These are phyloP conservation scores for Cybosia mesomella DNA, from an alignment of 2,888 invertebrate genomes.

Conservation along the genomic window DNA sequence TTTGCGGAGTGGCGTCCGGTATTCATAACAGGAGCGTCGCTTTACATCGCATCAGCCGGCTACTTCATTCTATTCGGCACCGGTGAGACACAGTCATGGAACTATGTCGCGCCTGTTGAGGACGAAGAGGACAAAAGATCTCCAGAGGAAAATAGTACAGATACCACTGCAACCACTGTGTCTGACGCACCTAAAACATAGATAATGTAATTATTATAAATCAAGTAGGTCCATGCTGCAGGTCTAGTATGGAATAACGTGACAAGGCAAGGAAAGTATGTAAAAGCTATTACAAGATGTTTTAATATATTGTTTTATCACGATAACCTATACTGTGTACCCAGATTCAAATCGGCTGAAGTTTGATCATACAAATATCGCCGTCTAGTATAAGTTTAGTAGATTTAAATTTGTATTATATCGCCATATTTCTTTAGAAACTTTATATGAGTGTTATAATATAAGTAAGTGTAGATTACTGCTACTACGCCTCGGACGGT, in stretches of 20 bases:
- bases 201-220: conserved; percentile 10
- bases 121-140: conserved; percentile 72
- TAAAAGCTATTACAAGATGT: conserved; percentile 2
- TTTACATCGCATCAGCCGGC: conserved; percentile 90
- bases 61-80: conserved; percentile 91
- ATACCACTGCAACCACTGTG: conserved; percentile 66
- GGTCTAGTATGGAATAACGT: conserved; percentile 19
- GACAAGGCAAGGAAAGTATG: conserved; percentile 12
- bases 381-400: conserved; percentile 32
- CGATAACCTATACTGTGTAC: conserved; percentile 7
- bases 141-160: conserved; percentile 50
- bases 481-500: background rate
- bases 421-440: conserved; percentile 40
- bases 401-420: conserved; percentile 36
- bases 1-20: conserved; percentile 91
- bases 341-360: conserved; percentile 14
- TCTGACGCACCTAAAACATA: conserved; percentile 75
- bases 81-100: conserved; percentile 91
- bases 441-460: conserved; percentile 7
- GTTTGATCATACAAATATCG: conserved; percentile 12
- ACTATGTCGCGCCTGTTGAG: conserved; percentile 76
- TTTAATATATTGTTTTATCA: conserved; percentile 14
- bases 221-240: conserved; percentile 18
- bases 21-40: conserved; percentile 90
- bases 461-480: background rate